A percentile compares a stretch with the other conserved stretches of the same genome.
Evolutionary conservation across 2,797 vertebrate genomes (phyloP).

Genomic region (Synaphobranchus kaupii): DNA sequence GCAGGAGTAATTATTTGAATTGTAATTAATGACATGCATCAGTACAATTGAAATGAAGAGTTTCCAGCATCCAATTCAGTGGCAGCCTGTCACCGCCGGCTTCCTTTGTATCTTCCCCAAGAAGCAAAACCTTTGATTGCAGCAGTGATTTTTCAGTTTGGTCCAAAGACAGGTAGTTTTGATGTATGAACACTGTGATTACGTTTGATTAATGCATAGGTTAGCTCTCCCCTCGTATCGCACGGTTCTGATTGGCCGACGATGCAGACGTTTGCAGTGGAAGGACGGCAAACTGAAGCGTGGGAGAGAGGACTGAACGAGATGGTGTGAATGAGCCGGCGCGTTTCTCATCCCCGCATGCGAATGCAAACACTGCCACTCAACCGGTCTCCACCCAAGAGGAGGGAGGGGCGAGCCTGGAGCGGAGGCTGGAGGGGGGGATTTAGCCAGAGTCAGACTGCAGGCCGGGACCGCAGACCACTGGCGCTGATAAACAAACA

Average conservation of each 20-base stretch:
- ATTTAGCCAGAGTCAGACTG: constrained; percentile 71
- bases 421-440: constrained; percentile 47
- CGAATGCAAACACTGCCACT: constrained; percentile 3
- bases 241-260: neutral
- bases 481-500: constrained; percentile 89
- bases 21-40: neutral
- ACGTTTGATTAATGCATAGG: neutral
- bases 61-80: neutral
- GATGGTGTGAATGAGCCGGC: constrained; percentile 48
- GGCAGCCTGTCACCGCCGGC: neutral
- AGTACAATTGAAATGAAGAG: neutral
- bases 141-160: neutral
- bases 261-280: neutral
- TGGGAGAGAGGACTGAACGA: neutral
- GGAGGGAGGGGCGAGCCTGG: neutral
- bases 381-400: neutral
- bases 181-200: neutral
- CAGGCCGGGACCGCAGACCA: constrained; percentile 75
- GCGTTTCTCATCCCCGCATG: constrained; percentile 59
- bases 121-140: neutral
- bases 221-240: neutral
- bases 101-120: neutral
- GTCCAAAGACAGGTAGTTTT: neutral
- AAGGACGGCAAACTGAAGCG: neutral
- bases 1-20: neutral